phyloP scores from a whole-genome alignment of 1,140 invertebrate species.

The Babylonia areolata region DNA sequence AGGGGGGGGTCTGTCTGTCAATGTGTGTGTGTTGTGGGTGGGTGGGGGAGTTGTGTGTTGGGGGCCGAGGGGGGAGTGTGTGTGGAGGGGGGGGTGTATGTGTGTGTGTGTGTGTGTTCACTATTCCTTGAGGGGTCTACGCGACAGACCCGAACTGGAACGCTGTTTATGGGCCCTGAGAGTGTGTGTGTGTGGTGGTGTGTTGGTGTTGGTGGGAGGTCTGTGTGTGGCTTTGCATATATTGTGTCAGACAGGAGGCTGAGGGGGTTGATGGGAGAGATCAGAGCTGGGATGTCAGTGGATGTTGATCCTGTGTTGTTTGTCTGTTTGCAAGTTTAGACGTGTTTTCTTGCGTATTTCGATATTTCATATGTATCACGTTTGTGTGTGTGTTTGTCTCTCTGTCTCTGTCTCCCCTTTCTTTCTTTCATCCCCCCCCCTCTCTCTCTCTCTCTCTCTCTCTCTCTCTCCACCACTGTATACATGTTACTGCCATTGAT shows the following conservation, averaged over 20 bases:
- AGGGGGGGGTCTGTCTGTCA: neutral
- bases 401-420: neutral
- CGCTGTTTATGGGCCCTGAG: too few relatives aligned
- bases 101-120: conserved; percentile 14
- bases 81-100: neutral
- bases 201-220: neutral
- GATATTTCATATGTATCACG: neutral
- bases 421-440: neutral
- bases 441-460: conserved; percentile 13
- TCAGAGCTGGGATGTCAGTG: too few relatives aligned
- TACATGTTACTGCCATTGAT: neutral
- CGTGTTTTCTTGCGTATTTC: neutral
- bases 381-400: neutral
- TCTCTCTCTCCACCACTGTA: neutral
- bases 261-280: too few relatives aligned
- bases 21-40: neutral
- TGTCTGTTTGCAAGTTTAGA: neutral
- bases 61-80: neutral
- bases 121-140: too few relatives aligned
- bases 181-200: neutral
- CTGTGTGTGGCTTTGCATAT: neutral
- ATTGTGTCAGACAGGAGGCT: too few relatives aligned
- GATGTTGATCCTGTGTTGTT: too few relatives aligned
- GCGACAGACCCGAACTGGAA: too few relatives aligned
- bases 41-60: neutral